A percentile compares a stretch with the other conserved stretches of the same genome.
Evolutionary conservation across 2,113 vertebrate species (phyloP).

Genomic region (Lophura nycthemera): DNA sequence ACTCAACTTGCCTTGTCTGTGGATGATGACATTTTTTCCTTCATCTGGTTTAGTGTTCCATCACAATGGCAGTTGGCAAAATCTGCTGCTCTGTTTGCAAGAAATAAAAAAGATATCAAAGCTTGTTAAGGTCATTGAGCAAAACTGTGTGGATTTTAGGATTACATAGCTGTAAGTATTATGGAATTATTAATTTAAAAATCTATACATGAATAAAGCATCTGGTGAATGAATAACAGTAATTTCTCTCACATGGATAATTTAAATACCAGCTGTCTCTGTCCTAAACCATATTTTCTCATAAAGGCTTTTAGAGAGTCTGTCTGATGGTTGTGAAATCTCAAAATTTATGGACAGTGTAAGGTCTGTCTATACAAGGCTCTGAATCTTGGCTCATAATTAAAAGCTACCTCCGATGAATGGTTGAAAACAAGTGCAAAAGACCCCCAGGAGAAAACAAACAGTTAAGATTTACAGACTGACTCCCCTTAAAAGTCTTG

Average conservation of each 20-base stretch:
- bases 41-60: not conserved
- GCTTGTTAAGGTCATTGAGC: conserved; percentile 49
- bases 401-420: conserved; percentile 17
- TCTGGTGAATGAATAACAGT: conserved; percentile 69
- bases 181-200: conserved; percentile 75
- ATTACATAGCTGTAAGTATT: conserved; percentile 47
- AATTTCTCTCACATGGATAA: conserved; percentile 72
- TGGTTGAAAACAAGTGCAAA: conserved; percentile 27
- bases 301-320: conserved; percentile 72
- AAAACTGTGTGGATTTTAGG: conserved; percentile 40
- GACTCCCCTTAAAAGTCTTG: conserved; percentile 17
- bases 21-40: not conserved
- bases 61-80: conserved; percentile 41
- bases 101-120: conserved; percentile 40
- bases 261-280: conserved; percentile 74
- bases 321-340: conserved; percentile 55
- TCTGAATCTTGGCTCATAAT: conserved; percentile 27
- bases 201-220: conserved; percentile 72
- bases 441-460: conserved; percentile 19
- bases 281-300: conserved; percentile 71
- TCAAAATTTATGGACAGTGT: conserved; percentile 55
- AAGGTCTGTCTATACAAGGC: conserved; percentile 22
- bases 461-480: conserved; percentile 33
- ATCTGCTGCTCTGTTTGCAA: conserved; percentile 14
- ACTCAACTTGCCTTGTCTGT: not conserved